Base-by-base conservation (phyloP, 1,140 invertebrate genomes). In the Sarcophaga peregrina region DNA sequence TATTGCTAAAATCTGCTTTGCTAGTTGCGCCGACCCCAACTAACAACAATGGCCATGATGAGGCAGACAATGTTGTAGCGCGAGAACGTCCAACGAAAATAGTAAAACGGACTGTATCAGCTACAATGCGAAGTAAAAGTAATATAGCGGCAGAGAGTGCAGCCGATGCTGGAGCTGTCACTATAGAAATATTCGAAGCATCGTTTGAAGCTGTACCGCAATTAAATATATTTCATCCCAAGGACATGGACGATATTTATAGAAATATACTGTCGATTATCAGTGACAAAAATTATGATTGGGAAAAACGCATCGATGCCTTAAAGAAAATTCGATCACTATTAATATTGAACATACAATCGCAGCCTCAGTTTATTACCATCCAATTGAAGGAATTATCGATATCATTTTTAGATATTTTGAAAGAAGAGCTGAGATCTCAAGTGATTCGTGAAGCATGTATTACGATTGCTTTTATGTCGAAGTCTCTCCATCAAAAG, bases 221-320 rank as follows among this genome's bases (percentile, higher is more conserved):
- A 75, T 92, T 97, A 46, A 95, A 95, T 86, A 91, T 99, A 85
- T 98, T 96, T 90, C 96, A 96, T 54, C 91, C 93, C 10, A 93
- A 95, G 86, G 97, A 98, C 86, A 91, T 99, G 25, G 95, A 97
- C 85, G 96, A 98, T 83, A 93, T 95, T 54, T 93, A 98, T 87
- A 94, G 93, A 78, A 93, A 94, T 85, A 94, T 97, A 52, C 93
- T 94, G 83, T 93, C 95, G 10, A 93, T 93, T 6, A 93, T 99
- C 52, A 94, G 94, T 15, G 96, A 98, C 90, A 92, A 94, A 25
- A 95, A 93, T 86, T 95, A 95, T 87, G 96, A 98, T 86, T 99
- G 98, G 98, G 97, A 97, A 91, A 97, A 97, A 91, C 92, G 97
- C 84, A 94, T 96, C 48, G 97, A 98, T 85, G 94, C 95, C 94